A percentile compares a stretch with the other conserved stretches of the same genome.
phyloP scores from a whole-genome alignment of 2,888 invertebrate genomes.

The Orchesella flavescens region DNA sequence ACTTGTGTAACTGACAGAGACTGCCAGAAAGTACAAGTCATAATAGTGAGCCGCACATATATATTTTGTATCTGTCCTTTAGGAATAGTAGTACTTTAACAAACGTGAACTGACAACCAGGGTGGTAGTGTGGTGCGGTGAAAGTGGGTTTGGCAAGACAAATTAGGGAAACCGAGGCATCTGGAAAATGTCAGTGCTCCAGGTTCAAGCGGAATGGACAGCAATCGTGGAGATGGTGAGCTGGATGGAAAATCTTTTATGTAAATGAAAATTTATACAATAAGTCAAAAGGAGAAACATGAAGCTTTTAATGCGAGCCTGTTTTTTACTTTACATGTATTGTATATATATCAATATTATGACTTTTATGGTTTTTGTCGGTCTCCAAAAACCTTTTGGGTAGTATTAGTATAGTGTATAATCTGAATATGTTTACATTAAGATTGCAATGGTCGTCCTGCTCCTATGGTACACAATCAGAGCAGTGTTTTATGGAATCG shows the following conservation, averaged over 20 bases:
- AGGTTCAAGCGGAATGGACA: constrained; percentile 67
- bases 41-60: too few relatives aligned
- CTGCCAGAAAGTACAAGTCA: too few relatives aligned
- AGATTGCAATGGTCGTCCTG: constrained; percentile 62
- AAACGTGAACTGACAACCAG: not conserved
- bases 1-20: too few relatives aligned
- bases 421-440: constrained; percentile 20
- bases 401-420: too few relatives aligned
- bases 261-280: not conserved
- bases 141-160: constrained; percentile 2
- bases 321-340: not conserved
- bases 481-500: constrained; percentile 56
- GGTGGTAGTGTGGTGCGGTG: not conserved
- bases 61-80: too few relatives aligned
- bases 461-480: constrained; percentile 57
- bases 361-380: not conserved
- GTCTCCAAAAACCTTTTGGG: not conserved
- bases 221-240: constrained; percentile 65
- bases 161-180: constrained; percentile 18
- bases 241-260: constrained; percentile 1
- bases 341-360: not conserved
- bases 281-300: not conserved
- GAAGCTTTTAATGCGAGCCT: not conserved
- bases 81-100: not conserved
- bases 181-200: constrained; percentile 64